These are phyloP conservation scores for Drosophila siamana DNA, from an alignment of 2,888 invertebrate genomes.

Conservation along the genomic window DNA sequence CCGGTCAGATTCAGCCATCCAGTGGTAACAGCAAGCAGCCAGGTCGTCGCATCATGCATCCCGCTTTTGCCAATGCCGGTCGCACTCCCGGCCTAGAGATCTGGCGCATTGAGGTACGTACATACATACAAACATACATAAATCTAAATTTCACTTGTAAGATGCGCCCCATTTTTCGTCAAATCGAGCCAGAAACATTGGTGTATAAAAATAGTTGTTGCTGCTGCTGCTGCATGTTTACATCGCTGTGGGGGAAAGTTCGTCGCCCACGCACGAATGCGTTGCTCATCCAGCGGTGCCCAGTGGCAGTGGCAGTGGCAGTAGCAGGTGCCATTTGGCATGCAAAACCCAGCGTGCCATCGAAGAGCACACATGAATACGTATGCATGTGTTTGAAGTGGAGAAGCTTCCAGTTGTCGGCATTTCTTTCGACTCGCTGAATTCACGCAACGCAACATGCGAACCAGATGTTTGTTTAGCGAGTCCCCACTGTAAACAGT, in stretches of 20 bases:
- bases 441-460: constrained; percentile 62
- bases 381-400: neutral
- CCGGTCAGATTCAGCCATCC: constrained; percentile 74
- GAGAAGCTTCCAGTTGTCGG: constrained; percentile 19
- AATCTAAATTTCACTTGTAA: constrained; percentile 26
- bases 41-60: constrained; percentile 85
- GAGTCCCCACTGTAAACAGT: constrained; percentile 31
- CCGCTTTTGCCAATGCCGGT: constrained; percentile 91
- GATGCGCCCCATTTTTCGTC: constrained; percentile 1
- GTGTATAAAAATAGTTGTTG: constrained; percentile 56
- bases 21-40: constrained; percentile 73
- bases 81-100: constrained; percentile 89
- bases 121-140: too few species aligned
- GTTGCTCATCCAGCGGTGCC: constrained; percentile 61
- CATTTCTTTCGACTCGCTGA: constrained; percentile 50
- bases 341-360: constrained; percentile 40
- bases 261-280: constrained; percentile 76
- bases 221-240: constrained; percentile 45
- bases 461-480: constrained; percentile 55
- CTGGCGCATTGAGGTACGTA: constrained; percentile 93
- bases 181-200: neutral
- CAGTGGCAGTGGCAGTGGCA: constrained; percentile 24
- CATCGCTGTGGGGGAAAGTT: constrained; percentile 66
- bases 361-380: constrained; percentile 13
- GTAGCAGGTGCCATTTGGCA: constrained; percentile 32